A percentile compares a stretch with the other conserved stretches of the same genome.
Evolutionary conservation across 2,113 vertebrate species (phyloP).

Genomic region (Anarrhichthys ocellatus): DNA sequence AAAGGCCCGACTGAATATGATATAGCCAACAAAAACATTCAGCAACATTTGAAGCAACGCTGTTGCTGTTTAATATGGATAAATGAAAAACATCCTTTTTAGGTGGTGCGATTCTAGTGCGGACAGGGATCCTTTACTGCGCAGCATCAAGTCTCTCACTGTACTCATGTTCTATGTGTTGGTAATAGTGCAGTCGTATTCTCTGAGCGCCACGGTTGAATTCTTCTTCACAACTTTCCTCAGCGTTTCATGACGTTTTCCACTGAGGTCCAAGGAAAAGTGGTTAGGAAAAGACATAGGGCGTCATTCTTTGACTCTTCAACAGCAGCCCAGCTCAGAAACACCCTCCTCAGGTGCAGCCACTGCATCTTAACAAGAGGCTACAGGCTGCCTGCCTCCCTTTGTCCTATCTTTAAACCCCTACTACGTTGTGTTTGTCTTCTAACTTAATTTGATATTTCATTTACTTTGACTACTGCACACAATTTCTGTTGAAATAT

Average conservation of each 20-base stretch:
- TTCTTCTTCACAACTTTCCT: background rate
- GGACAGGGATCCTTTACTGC: background rate
- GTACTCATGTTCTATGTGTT: background rate
- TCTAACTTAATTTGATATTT: background rate
- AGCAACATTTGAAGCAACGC: background rate
- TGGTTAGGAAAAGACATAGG: background rate
- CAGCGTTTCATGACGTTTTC: background rate
- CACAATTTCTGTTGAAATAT: background rate
- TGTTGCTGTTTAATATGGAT: background rate
- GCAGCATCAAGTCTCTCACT: background rate
- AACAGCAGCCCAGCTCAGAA: background rate
- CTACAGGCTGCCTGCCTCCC: background rate
- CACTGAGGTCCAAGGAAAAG: background rate
- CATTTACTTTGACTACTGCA: background rate
- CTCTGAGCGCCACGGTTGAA: background rate
- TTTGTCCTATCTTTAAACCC: background rate
- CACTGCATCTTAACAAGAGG: too few species aligned
- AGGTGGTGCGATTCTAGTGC: background rate
- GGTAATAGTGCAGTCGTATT: background rate
- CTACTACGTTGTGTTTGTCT: background rate
- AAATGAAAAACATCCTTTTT: background rate
- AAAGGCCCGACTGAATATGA: slow-evolving; percentile 8
- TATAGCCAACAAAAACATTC: slow-evolving; percentile 6
- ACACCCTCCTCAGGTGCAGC: background rate
- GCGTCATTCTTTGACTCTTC: background rate